A percentile compares a stretch with the other conserved stretches of the same genome.
These are phyloP conservation scores for Sanderia malayensis DNA, from an alignment of 30 jellyfish, hydroid and myxozoan species.

Conservation along the genomic window DNA sequence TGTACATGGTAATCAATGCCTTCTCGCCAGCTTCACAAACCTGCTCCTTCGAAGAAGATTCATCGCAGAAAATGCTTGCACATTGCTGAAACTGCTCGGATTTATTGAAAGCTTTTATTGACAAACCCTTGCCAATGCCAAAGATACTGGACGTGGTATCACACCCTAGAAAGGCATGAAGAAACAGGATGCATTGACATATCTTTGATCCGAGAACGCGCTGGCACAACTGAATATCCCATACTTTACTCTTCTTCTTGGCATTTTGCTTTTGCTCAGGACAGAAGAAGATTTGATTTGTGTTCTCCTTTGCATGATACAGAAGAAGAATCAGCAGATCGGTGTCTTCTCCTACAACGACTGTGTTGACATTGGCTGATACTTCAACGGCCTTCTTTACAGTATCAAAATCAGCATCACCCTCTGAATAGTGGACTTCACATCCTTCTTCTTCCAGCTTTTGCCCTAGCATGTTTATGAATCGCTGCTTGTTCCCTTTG, in stretches of 20 bases:
- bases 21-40: constrained; percentile 32
- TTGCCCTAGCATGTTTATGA: constrained; percentile 36
- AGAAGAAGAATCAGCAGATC: constrained; percentile 34
- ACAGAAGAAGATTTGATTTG: constrained; percentile 19
- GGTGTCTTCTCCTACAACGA: constrained; percentile 62
- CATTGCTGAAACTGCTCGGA: constrained; percentile 24
- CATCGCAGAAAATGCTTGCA: constrained; percentile 34
- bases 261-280: constrained; percentile 55
- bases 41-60: constrained; percentile 33
- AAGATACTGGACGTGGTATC: constrained; percentile 60
- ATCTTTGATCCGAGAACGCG: no score
- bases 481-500: constrained; percentile 18
- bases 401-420: constrained; percentile 57
- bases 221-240: constrained; percentile 53
- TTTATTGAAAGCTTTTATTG: constrained; percentile 30
- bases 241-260: constrained; percentile 3
- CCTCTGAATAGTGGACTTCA: constrained; percentile 27
- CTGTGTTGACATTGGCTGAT: constrained; percentile 34
- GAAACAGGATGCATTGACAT: constrained; percentile 44
- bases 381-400: constrained; percentile 48
- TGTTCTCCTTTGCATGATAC: constrained; percentile 33
- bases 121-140: constrained; percentile 59
- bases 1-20: constrained; percentile 38
- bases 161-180: constrained; percentile 65
- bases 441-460: constrained; percentile 29